Evolutionary conservation across 1,140 invertebrate genomes (phyloP).

Genomic region (Drosophila pachea): DNA sequence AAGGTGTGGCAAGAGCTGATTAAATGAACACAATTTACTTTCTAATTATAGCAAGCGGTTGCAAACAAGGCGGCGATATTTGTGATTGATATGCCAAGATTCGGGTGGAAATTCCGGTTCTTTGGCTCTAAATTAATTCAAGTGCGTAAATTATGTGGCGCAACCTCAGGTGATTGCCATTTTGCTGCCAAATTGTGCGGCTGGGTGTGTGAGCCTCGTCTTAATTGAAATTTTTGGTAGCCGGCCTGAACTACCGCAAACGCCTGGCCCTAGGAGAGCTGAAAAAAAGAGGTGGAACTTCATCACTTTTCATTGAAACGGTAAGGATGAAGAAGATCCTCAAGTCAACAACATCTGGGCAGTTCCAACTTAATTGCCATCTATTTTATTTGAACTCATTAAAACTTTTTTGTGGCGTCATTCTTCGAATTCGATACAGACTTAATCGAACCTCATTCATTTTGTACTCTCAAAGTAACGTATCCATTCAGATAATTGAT

Average conservation of each 20-base stretch:
- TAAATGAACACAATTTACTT: slow-evolving; percentile 71
- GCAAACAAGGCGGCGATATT: slow-evolving; percentile 55
- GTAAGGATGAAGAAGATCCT: background rate
- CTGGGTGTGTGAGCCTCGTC: slow-evolving; percentile 25
- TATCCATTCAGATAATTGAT: no score
- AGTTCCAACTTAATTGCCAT: background rate
- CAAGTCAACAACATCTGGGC: slow-evolving; percentile 2
- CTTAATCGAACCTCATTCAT: no score
- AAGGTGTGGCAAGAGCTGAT: slow-evolving; percentile 38
- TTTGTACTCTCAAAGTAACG: no score
- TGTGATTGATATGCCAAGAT: slow-evolving; percentile 66
- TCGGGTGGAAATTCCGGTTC: slow-evolving; percentile 42
- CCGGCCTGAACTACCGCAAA: background rate
- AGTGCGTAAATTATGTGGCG: slow-evolving; percentile 69
- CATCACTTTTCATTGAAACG: background rate
- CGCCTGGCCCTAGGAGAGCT: background rate
- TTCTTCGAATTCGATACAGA: no score
- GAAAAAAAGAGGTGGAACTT: background rate
- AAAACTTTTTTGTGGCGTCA: background rate
- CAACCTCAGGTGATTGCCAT: slow-evolving; percentile 64
- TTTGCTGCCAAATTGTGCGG: slow-evolving; percentile 11
- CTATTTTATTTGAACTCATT: background rate
- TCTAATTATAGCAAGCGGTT: slow-evolving; percentile 60
- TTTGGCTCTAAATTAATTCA: slow-evolving; percentile 64
- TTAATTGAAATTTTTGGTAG: slow-evolving; percentile 60